Evolutionary conservation across 2,888 invertebrate species (phyloP), one percentile per base, ranked within the genome.

Genomic region (Rhimphoctona megacephalus): DNA sequence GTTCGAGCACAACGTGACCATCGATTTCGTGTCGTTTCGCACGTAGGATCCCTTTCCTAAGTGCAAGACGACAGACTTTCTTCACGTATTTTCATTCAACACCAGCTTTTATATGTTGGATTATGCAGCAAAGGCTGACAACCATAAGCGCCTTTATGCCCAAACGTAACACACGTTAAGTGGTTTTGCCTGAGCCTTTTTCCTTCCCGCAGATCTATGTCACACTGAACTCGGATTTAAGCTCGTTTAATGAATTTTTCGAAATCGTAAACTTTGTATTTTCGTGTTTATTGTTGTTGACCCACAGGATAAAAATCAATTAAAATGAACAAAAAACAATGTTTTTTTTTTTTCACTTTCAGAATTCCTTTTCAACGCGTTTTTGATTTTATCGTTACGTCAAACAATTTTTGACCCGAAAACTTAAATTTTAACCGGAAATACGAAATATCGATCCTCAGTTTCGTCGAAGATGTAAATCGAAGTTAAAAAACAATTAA

Each of bases 21-120:
- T 90, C 77, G 89, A 83, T 77, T 66, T 64, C 88, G 19, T 84
- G 87, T 89, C 86, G 80, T 81, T 89, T 85, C 82, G 89, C 91
- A 90, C 91, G 91, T 91, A 91, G 81, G 81, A 77, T 64, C 77
- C 77, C 43, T 39, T 49, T 36, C 86, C 57, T 70, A 85, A 46
- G 11, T n/a, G 25, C 6, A 19, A 57, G 54, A 64, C 64, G 54
- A 64, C 64, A 86, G 86, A 90, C 90, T 90, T 90, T 90, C 90
- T 88, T 89, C 88, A 85, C 30, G 49, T 66, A 66, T 52, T 52
- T 74, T 57, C 69, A 73, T 72, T 73, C 54, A 61, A 80, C 33
- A 46, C 14, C 22, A 36, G n/a, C 30, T 22, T 54, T 81, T 61
- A 36, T 46, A 79, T 54, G 66, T 61, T 69, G 64, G 77, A 72